Conservation (phyloP, 2,797 vertebrate species). For the Danio jaintianensis region DNA sequence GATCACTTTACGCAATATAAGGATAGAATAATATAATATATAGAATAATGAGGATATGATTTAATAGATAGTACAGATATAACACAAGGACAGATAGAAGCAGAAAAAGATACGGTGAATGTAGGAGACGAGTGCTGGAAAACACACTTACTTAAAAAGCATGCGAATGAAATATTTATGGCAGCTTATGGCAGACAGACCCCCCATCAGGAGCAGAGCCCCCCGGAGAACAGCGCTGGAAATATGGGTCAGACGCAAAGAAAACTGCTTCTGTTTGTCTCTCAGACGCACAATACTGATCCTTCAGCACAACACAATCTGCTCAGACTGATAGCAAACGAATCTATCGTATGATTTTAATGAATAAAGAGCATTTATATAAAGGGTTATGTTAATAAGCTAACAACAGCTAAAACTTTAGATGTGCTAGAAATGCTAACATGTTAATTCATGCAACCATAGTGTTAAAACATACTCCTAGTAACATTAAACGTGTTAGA, state of each 20-base stretch:
- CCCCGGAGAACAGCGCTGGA: constrained; percentile 62
- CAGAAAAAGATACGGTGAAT: constrained; percentile 70
- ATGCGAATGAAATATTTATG: constrained; percentile 78
- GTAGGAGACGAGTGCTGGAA: constrained; percentile 53
- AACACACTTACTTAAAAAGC: constrained; percentile 62
- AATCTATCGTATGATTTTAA: no score
- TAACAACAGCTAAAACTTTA: no score
- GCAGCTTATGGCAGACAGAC: constrained; percentile 69
- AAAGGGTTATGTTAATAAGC: no score
- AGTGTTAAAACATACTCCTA: no score
- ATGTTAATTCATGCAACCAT: no score
- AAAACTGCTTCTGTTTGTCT: background rate
- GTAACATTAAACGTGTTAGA: no score
- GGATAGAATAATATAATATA: no score
- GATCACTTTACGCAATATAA: background rate
- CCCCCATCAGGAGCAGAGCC: constrained; percentile 67
- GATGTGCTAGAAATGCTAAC: no score
- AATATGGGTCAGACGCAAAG: constrained; percentile 75
- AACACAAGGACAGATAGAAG: background rate
- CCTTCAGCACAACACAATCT: background rate
- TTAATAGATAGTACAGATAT: no score
- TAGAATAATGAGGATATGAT: no score
- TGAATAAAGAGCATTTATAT: no score
- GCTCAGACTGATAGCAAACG: background rate
- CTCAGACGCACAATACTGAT: background rate